A percentile compares a stretch with the other conserved stretches of the same genome.
Conservation (phyloP, 2,797 vertebrate genomes). For the Oryzias sinensis region DNA sequence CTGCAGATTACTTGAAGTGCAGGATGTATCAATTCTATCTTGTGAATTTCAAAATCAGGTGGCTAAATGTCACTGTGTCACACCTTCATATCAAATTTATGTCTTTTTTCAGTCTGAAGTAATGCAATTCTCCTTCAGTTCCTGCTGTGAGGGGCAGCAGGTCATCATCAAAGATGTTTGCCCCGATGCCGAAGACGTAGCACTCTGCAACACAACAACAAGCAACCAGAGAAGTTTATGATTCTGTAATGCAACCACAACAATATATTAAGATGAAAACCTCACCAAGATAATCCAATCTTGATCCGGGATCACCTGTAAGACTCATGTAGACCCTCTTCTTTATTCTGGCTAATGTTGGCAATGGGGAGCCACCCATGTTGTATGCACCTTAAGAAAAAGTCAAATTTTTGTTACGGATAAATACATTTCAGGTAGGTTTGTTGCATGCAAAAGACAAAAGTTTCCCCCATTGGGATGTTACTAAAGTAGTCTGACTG, state of each 20-base stretch:
- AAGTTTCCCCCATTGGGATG: not conserved
- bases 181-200: constrained; percentile 65
- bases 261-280: no score
- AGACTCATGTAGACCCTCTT: constrained; percentile 49
- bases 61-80: no score
- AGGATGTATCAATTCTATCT: no score
- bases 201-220: constrained; percentile 53
- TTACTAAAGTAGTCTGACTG: no score
- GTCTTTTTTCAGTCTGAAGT: constrained; percentile 46
- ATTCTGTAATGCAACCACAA: not conserved
- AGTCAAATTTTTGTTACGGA: not conserved
- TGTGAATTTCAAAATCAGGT: no score
- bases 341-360: constrained; percentile 53
- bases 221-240: rapidly evolving
- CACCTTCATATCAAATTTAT: constrained; percentile 50
- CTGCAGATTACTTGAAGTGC: no score
- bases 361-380: constrained; percentile 50
- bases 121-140: constrained; percentile 19
- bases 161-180: constrained; percentile 19
- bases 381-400: constrained; percentile 61
- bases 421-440: not conserved
- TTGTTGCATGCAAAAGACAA: not conserved
- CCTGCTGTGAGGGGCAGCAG: constrained; percentile 42
- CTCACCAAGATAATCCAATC: constrained; percentile 59
- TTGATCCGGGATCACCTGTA: not conserved